A percentile compares a stretch with the other conserved stretches of the same genome.
Evolutionary conservation across 1,140 invertebrate genomes (phyloP).

Genomic region (Phymorhynchus buccinoides): DNA sequence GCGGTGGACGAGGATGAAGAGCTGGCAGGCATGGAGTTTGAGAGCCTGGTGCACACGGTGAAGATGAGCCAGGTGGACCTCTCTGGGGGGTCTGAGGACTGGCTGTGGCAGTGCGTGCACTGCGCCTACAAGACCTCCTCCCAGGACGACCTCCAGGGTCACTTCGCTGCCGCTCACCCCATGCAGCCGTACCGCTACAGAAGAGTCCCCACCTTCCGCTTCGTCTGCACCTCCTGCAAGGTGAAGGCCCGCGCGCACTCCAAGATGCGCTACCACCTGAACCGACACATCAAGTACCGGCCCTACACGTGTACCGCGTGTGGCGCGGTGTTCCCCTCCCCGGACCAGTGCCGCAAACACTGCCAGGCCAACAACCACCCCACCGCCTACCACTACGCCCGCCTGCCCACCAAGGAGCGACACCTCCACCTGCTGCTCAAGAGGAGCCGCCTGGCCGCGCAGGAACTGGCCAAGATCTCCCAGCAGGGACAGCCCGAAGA

Average conservation of each 20-base stretch:
- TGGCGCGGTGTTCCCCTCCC: conserved; percentile 44
- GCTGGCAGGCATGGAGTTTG: conserved; percentile 11
- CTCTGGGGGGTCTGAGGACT: conserved; percentile 22
- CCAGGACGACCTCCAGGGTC: conserved; percentile 42
- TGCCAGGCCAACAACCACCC: conserved; percentile 36
- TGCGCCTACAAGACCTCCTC: conserved; percentile 40
- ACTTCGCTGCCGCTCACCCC: conserved; percentile 38
- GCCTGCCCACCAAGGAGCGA: conserved; percentile 41
- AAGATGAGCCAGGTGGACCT: conserved; percentile 27
- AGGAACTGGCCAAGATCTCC: background rate
- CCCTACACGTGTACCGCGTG: conserved; percentile 53
- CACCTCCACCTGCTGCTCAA: conserved; percentile 31
- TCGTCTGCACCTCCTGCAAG: conserved; percentile 43
- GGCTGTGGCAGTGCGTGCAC: conserved; percentile 43
- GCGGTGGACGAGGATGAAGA: background rate
- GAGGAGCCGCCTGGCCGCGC: conserved; percentile 26
- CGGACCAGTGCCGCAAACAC: conserved; percentile 52
- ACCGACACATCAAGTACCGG: conserved; percentile 50
- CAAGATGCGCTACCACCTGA: conserved; percentile 54
- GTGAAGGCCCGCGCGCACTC: conserved; percentile 50
- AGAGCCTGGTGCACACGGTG: conserved; percentile 22
- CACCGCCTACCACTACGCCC: conserved; percentile 37
- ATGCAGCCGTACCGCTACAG: conserved; percentile 25
- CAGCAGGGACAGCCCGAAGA: no score
- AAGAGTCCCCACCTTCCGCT: conserved; percentile 45